Conservation (phyloP, 2,113 vertebrate species). For the Tragelaphus buxtoni region DNA sequence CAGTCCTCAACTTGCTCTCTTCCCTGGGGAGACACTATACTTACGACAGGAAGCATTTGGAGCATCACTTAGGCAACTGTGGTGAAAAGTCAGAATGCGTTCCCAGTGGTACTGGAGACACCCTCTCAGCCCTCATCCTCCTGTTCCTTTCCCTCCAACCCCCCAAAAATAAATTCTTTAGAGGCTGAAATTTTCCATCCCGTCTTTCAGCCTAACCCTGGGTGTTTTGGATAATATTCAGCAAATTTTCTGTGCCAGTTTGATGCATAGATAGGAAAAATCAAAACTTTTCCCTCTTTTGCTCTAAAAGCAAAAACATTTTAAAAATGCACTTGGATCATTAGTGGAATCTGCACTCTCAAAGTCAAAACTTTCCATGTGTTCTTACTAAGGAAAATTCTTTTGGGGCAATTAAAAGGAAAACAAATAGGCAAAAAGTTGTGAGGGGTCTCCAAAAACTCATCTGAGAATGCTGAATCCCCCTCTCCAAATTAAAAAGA, state of each 20-base stretch:
- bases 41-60: not conserved
- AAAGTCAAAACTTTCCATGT: conserved; percentile 63
- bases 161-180: not conserved
- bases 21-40: not conserved
- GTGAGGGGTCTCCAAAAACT: not conserved
- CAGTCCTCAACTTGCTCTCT: not conserved
- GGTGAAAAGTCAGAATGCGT: not conserved
- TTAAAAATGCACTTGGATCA: conserved; percentile 23
- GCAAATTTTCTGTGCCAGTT: conserved; percentile 52
- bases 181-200: conserved; percentile 53
- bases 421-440: not conserved
- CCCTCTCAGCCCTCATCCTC: not conserved
- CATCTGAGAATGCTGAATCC: not conserved
- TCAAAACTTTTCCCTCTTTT: not conserved
- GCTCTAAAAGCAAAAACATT: conserved; percentile 29
- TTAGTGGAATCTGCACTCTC: conserved; percentile 45
- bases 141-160: rapidly evolving
- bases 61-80: not conserved
- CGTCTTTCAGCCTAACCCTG: not conserved
- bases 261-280: conserved; percentile 54
- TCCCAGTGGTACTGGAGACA: not conserved
- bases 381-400: not conserved
- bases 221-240: conserved; percentile 41
- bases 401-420: not conserved
- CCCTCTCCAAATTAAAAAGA: not conserved